Conservation (phyloP, 2,113 vertebrate genomes). For the Osmerus mordax region DNA sequence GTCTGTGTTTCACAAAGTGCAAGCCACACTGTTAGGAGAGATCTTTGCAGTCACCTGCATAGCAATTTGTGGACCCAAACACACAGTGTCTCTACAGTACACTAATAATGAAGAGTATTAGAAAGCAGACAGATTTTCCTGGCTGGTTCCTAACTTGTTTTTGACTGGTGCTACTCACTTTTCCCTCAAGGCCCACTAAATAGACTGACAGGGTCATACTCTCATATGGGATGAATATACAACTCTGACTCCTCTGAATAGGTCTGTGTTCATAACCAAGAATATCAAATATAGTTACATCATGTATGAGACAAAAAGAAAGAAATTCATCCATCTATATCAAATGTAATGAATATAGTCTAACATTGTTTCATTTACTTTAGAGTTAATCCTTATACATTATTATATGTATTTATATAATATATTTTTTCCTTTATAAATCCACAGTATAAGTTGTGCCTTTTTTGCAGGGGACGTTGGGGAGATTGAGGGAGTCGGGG, state of each 20-base stretch:
- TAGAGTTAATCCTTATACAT: slow-evolving; percentile 54
- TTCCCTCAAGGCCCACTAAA: slow-evolving; percentile 29
- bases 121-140: no score
- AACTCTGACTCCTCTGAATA: slow-evolving; percentile 55
- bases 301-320: slow-evolving; percentile 56
- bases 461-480: slow-evolving; percentile 50
- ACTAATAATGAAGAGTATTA: no score
- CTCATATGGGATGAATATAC: slow-evolving; percentile 1
- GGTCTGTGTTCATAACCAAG: slow-evolving; percentile 60
- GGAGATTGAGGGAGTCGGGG: slow-evolving; percentile 38
- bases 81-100: neutral
- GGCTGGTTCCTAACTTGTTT: no score
- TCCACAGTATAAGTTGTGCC: slow-evolving; percentile 69
- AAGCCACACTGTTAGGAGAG: no score
- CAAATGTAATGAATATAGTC: slow-evolving; percentile 61
- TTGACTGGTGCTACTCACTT: slow-evolving; percentile 30
- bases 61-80: no score
- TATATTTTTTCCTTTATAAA: slow-evolving; percentile 55
- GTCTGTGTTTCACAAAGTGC: no score
- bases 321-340: slow-evolving; percentile 66
- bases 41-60: no score
- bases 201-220: slow-evolving; percentile 33
- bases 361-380: slow-evolving; percentile 60
- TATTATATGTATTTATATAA: slow-evolving; percentile 45
- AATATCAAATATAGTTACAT: slow-evolving; percentile 70